Percentiles rank a stretch among this genome's conserved stretches.
Conservation (phyloP, 2,113 vertebrate genomes). For the Hiodon alosoides region DNA sequence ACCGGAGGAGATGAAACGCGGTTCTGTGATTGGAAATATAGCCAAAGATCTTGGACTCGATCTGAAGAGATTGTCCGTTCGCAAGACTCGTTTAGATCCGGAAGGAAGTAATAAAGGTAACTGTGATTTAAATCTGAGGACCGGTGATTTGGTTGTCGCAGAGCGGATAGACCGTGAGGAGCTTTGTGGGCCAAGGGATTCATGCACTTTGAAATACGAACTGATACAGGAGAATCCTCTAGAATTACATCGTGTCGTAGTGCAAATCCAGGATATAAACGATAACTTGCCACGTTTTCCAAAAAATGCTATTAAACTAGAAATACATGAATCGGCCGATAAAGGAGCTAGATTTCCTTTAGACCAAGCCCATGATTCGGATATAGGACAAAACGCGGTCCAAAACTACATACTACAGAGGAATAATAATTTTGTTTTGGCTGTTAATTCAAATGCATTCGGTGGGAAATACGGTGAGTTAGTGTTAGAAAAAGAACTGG, state of each 20-base stretch:
- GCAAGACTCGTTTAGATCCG: conserved; percentile 30
- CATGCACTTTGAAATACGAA: conserved; percentile 33
- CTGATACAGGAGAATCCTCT: conserved; percentile 27
- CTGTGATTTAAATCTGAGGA: conserved; percentile 28
- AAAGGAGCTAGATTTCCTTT: background rate
- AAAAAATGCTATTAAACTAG: background rate
- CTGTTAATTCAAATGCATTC: conserved; percentile 17
- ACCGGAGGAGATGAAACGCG: no score
- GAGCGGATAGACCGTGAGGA: conserved; percentile 5
- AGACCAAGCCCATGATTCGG: no score
- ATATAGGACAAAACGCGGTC: no score
- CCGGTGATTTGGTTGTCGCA: conserved; percentile 29
- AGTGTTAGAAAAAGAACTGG: conserved; percentile 15
- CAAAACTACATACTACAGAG: no score
- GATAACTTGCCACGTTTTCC: background rate
- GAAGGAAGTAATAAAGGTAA: conserved; percentile 30
- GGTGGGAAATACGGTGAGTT: conserved; percentile 20
- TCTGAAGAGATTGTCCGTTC: conserved; percentile 19
- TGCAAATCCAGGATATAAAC: no score
- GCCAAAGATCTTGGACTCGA: background rate
- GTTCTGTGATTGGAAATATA: no score
- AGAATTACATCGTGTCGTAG: no score
- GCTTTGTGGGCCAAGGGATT: conserved; percentile 22
- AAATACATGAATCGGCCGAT: conserved; percentile 7
- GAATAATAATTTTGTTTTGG: no score